Evolutionary conservation across 30 jellyfish, hydroid and myxozoan species (phyloP), one percentile per base, ranked within the genome.

Genomic region (Aurelia aurita complex sp. Pacific): DNA sequence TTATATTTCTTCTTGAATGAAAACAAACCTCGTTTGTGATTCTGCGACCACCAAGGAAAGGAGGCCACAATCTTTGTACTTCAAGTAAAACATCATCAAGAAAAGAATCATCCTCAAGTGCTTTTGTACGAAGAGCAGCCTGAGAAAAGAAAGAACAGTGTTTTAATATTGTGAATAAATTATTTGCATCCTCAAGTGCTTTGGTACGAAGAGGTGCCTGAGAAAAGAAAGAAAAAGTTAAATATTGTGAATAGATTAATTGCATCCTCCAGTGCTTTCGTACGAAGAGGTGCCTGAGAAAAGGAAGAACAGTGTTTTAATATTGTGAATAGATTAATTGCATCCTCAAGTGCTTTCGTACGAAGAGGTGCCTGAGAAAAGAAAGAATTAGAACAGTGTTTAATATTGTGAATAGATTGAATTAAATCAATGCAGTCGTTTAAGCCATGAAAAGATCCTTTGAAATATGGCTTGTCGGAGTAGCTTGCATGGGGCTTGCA

Each of bases 31-130:
- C 72, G 66, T 64, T 84, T 14, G 97, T 29, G 61, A 90, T 72
- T 81, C 97, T 79, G 67, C 94, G 75, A 35, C 97, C 97, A 43
- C 97, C 97, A 14, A 82, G 67, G 60, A 91, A 91, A 10, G 97
- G 97, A 13, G 97, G 97, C 96, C 96, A 91, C 17, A 91, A 67
- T 32, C 97, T 53, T 72, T 85, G 96, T 10, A 85, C 96, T 76
- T 91, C 97, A 52, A 91, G 83, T 46, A 91, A 55, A 63, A 85
- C 88, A 54, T 83, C 85, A 35, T 73, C 83, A n/a, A 91, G 72
- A 52, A 32, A 79, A 18, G 54, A 70, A 19, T 85, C 90, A 54
- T 80, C 80, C 15, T 68, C 90, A 8, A 76, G 86, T 13, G 89
- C 85, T 46, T 68, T 64, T 29, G 46, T 70, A 15, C 97, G 88